These are phyloP conservation scores for Exephanes ischioxanthus DNA, from an alignment of 2,888 invertebrate genomes.

Conservation along the genomic window DNA sequence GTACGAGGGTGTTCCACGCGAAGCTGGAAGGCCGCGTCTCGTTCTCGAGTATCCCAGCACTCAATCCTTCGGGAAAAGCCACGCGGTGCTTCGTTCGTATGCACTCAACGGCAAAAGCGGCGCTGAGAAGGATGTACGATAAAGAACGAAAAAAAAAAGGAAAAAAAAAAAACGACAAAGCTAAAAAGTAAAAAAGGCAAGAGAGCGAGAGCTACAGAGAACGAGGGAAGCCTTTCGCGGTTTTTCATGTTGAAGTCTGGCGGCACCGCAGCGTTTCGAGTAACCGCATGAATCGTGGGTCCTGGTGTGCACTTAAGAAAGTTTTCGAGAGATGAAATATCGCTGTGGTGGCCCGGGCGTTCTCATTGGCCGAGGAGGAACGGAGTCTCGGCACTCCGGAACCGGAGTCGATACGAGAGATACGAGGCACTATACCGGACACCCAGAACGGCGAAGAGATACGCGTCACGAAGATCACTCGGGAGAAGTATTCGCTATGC, in stretches of 20 bases:
- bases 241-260: constrained; percentile 46
- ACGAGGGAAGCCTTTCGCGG: constrained; percentile 58
- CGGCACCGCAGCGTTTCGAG: constrained; percentile 46
- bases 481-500: neutral
- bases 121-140: constrained; percentile 2
- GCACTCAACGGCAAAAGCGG: constrained; percentile 50
- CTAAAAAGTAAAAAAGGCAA: constrained; percentile 45
- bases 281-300: constrained; percentile 60
- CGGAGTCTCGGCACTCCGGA: constrained; percentile 9
- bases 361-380: constrained; percentile 7
- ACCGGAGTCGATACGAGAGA: constrained; percentile 44
- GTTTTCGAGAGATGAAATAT: constrained; percentile 74
- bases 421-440: constrained; percentile 25
- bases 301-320: constrained; percentile 71
- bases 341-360: constrained; percentile 39
- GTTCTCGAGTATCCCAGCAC: constrained; percentile 50
- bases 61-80: constrained; percentile 55
- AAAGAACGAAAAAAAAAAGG: constrained; percentile 55
- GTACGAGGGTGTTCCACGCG: constrained; percentile 16
- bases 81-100: constrained; percentile 19
- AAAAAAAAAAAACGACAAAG: constrained; percentile 26
- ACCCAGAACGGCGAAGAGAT: constrained; percentile 2
- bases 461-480: constrained; percentile 21
- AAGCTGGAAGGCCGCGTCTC: constrained; percentile 22
- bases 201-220: neutral